These are phyloP conservation scores for Cephus rjabovi DNA, from an alignment of 2,888 invertebrate genomes.

Conservation along the genomic window DNA sequence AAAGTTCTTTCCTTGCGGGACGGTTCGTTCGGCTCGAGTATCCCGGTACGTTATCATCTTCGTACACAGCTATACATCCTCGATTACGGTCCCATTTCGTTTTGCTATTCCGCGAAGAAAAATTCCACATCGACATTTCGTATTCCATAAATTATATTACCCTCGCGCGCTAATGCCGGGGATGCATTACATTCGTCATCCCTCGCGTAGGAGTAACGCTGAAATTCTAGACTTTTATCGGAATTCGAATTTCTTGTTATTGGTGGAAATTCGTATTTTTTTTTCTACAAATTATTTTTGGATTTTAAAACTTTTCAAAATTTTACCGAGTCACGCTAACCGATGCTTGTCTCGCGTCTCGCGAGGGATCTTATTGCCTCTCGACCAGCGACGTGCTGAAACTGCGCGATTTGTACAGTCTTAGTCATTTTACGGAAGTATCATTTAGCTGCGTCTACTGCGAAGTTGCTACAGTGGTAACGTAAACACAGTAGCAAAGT, in stretches of 20 bases:
- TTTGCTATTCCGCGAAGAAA: neutral
- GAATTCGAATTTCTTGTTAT: neutral
- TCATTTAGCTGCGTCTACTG: neutral
- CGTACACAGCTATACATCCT: neutral
- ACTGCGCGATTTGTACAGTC: conserved; percentile 32
- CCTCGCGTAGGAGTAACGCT: conserved; percentile 6
- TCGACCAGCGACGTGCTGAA: conserved; percentile 23
- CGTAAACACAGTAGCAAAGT: neutral
- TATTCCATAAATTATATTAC: conserved; percentile 40
- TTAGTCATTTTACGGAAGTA: conserved; percentile 13
- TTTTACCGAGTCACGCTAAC: neutral
- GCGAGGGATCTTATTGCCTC: conserved; percentile 25
- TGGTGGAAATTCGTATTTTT: neutral
- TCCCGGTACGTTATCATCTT: neutral
- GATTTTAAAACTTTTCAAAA: neutral
- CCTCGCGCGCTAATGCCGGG: conserved; percentile 29
- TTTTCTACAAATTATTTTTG: neutral
- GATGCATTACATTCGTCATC: conserved; percentile 34
- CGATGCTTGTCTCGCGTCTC: neutral
- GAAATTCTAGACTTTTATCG: neutral
- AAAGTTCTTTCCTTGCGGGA: neutral
- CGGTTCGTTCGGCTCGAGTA: neutral
- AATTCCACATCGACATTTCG: conserved; percentile 40
- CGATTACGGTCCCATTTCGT: neutral
- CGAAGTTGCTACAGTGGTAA: neutral